Base-by-base conservation (phyloP, 2,113 vertebrate species). In the Cyprichromis sp. region DNA sequence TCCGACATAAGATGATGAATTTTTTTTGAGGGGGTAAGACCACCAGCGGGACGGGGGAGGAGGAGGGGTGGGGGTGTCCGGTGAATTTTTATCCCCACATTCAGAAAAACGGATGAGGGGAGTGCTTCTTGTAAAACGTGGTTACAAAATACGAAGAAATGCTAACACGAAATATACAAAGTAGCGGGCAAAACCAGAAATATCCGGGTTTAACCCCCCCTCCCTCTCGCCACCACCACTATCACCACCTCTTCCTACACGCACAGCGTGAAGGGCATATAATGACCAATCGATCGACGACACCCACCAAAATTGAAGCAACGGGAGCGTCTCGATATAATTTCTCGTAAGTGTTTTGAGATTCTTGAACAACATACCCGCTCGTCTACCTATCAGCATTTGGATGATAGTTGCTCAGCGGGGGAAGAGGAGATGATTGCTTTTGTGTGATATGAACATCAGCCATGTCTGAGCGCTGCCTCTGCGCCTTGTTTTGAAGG, bases 381-480 rank as follows among this genome's bases (percentile, higher is more conserved):
- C 52, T 81, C 90, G 91, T 88, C 91, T 84, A 87, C 89, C 90
- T 91, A 83, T 94, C 84, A 92, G 94, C 87, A 84, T 93, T 83
- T 63, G 88, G 88, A 91, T 78, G 90, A 90, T 92, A 87, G 90
- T 91, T 78, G 88, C 91, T 86, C 89, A 81, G 92, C 91, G 88
- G 94, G 93, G 92, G 89, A 90, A 91, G 84, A 26, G 45, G 88
- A 92, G 93, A 88, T 92, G 94, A 95, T 95, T 94, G 96, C 93
- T 95, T 95, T 96, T 95, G 95, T 95, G 91, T 95, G 93, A 93
- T 93, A 89, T 93, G 95, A 93, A 95, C 96, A 95, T 94, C 95
- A 92, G 95, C 96, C 97, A 97, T 98, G 97, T 96, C 96, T 96
- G 95, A 93, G 91, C 92, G 66, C 91, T 89, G 92, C 94, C 92